Evolutionary conservation across 2,888 invertebrate species (phyloP).

Genomic region (Coelopa pilipes): DNA sequence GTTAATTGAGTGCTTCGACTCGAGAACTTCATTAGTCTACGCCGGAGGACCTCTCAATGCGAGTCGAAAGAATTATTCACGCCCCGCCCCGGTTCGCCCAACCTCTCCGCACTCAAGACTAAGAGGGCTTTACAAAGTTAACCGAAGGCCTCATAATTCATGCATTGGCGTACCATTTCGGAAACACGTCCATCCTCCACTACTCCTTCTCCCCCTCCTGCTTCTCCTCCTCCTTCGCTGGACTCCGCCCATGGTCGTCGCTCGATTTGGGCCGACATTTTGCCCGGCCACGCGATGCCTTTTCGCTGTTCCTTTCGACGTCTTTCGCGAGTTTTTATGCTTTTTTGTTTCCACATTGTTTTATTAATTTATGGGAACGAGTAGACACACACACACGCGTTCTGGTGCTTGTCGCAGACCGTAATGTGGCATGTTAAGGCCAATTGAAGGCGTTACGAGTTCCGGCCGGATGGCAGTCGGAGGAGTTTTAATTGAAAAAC

Average conservation of each 20-base stretch:
- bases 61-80: slow-evolving; percentile 6
- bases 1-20: slow-evolving; percentile 14
- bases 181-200: background rate
- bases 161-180: slow-evolving; percentile 7
- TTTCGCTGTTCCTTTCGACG: slow-evolving; percentile 1
- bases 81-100: background rate
- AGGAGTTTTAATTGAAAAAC: slow-evolving; percentile 22
- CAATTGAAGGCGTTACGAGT: slow-evolving; percentile 14
- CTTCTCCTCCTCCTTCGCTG: background rate
- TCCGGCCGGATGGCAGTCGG: slow-evolving; percentile 18
- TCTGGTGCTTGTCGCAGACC: background rate
- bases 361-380: slow-evolving; percentile 21
- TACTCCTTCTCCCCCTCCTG: background rate
- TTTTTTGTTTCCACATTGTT: slow-evolving; percentile 8
- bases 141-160: slow-evolving; percentile 19
- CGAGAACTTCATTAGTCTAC: slow-evolving; percentile 4
- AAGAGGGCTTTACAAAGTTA: slow-evolving; percentile 11
- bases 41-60: background rate
- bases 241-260: no score
- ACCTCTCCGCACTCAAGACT: background rate
- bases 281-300: slow-evolving; percentile 1
- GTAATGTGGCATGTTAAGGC: background rate
- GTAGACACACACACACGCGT: background rate
- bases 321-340: slow-evolving; percentile 10
- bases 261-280: background rate